phyloP scores from a whole-genome alignment of 1,140 invertebrate species.

The Streblospio benedicti region DNA sequence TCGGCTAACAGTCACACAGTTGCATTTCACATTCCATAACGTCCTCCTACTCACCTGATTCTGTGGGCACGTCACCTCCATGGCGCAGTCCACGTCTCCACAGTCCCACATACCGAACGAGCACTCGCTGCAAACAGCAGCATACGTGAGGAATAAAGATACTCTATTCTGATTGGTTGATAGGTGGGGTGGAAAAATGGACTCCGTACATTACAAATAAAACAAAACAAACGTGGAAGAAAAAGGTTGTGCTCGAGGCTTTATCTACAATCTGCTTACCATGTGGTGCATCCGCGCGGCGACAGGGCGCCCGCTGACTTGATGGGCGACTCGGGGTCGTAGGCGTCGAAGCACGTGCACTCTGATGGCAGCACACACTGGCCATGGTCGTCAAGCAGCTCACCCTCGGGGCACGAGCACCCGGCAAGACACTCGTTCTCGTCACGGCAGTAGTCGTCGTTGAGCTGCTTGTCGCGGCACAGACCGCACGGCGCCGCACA shows the following conservation, averaged over 20 bases:
- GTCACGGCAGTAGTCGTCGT: too few species aligned
- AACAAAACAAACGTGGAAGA: too few species aligned
- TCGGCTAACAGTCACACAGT: too few species aligned
- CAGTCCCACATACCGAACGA: conserved; percentile 18
- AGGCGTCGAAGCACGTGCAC: conserved; percentile 13
- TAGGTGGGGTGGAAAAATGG: too few species aligned
- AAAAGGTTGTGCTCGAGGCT: too few species aligned
- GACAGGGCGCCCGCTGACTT: not conserved
- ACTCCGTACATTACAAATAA: too few species aligned
- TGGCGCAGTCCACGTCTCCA: conserved; percentile 13
- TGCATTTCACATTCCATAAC: too few species aligned
- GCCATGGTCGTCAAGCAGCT: conserved; percentile 9
- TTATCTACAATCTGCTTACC: too few species aligned
- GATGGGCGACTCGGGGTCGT: not conserved
- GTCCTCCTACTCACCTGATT: conserved; percentile 17
- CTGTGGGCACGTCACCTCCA: conserved; percentile 15
- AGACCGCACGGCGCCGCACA: too few species aligned
- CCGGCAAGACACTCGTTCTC: conserved; percentile 12
- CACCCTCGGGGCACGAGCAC: not conserved
- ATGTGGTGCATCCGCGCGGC: conserved; percentile 6
- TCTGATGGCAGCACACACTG: not conserved
- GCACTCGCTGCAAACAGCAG: conserved; percentile 10
- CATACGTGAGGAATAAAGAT: too few species aligned
- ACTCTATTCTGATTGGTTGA: too few species aligned
- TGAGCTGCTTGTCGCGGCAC: too few species aligned